Conservation (phyloP, 2,888 invertebrate genomes). For the Volucella zonaria region DNA sequence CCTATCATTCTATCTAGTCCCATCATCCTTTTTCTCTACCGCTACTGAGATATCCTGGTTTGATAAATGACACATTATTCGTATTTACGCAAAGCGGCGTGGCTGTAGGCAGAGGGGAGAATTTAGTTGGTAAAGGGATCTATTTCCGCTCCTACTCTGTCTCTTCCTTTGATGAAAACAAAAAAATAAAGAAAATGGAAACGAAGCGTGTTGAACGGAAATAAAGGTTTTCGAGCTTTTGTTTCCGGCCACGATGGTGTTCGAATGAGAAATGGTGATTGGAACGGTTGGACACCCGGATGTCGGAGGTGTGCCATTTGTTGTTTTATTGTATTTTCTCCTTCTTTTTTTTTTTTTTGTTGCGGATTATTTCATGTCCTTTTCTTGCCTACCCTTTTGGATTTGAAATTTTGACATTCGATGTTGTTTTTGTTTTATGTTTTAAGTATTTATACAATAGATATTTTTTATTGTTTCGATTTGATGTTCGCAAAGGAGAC, state of each 20-base stretch:
- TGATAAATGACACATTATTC: constrained; percentile 72
- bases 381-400: constrained; percentile 29
- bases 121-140: background rate
- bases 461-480: too few relatives aligned
- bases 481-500: too few relatives aligned
- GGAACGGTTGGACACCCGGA: constrained; percentile 44
- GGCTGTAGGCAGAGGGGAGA: background rate
- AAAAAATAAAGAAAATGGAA: constrained; percentile 36
- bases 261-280: constrained; percentile 65
- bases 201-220: constrained; percentile 61
- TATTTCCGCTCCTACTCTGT: background rate
- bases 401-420: constrained; percentile 53
- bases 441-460: too few relatives aligned
- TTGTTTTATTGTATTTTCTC: constrained; percentile 2
- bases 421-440: constrained; percentile 24
- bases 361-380: background rate
- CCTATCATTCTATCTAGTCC: background rate
- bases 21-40: constrained; percentile 41
- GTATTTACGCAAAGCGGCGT: constrained; percentile 50
- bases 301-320: constrained; percentile 54
- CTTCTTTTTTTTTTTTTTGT: too few relatives aligned
- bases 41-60: constrained; percentile 56
- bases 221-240: constrained; percentile 66
- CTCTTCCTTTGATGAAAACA: background rate
- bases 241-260: constrained; percentile 47